phyloP scores from a whole-genome alignment of 2,888 invertebrate species.

The Leptogaster cylindrica region DNA sequence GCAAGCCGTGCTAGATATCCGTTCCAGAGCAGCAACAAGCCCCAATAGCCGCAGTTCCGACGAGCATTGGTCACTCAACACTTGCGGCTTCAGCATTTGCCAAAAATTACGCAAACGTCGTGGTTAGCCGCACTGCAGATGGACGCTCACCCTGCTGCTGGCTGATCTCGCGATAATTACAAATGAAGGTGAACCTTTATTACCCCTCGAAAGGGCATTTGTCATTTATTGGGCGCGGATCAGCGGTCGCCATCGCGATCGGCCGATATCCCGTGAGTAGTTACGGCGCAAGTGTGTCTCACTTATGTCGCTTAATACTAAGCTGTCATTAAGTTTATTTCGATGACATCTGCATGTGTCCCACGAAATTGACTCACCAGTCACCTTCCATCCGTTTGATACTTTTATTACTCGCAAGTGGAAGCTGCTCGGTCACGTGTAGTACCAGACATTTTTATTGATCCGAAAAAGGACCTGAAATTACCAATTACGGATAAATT shows the following conservation, averaged over 20 bases:
- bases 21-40: not conserved
- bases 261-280: not conserved
- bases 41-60: not conserved
- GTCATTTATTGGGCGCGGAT: not conserved
- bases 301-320: not conserved
- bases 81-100: slow-evolving; percentile 21
- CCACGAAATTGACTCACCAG: not conserved
- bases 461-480: too few relatives aligned
- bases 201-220: slow-evolving; percentile 22
- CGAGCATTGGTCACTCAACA: slow-evolving; percentile 9
- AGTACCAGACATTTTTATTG: too few relatives aligned
- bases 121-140: slow-evolving; percentile 19
- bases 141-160: not conserved
- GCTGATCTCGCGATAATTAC: slow-evolving; percentile 28
- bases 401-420: not conserved
- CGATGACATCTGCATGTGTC: not conserved
- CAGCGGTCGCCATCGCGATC: not conserved
- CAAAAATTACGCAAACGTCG: slow-evolving; percentile 9
- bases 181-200: slow-evolving; percentile 39
- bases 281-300: not conserved
- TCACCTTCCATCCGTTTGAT: not conserved
- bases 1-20: not conserved
- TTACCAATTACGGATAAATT: too few relatives aligned
- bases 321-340: not conserved
- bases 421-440: too few relatives aligned